Percentiles rank a stretch among this genome's conserved stretches.
phyloP scores from a whole-genome alignment of 2,888 invertebrate genomes.

The Melieria omissa region DNA sequence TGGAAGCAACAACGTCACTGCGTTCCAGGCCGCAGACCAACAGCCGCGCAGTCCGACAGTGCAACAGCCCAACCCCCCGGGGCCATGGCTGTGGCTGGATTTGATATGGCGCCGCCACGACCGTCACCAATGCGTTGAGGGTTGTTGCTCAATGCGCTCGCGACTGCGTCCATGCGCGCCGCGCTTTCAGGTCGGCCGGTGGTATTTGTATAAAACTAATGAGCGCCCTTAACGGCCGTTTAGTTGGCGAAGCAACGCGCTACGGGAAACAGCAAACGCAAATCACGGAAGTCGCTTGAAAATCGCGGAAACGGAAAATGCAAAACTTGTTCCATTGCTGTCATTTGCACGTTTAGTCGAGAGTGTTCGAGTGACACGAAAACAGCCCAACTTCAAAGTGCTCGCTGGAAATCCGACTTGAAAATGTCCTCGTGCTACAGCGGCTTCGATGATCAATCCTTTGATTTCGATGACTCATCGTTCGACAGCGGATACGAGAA shows the following conservation, averaged over 20 bases:
- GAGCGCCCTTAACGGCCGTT: constrained; percentile 56
- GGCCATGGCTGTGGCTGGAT: constrained; percentile 45
- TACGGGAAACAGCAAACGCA: constrained; percentile 52
- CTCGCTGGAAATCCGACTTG: background rate
- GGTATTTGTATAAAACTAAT: constrained; percentile 54
- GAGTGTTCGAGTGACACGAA: background rate
- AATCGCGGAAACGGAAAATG: constrained; percentile 30
- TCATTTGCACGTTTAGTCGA: background rate
- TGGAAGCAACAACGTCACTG: background rate
- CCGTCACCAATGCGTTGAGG: constrained; percentile 61
- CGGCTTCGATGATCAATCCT: constrained; percentile 62
- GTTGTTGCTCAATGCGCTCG: constrained; percentile 50
- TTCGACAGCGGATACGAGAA: constrained; percentile 84
- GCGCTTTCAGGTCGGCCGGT: constrained; percentile 8
- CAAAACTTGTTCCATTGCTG: constrained; percentile 10
- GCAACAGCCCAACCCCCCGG: constrained; percentile 55
- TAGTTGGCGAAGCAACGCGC: constrained; percentile 64
- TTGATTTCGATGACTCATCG: constrained; percentile 70
- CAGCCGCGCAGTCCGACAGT: constrained; percentile 27
- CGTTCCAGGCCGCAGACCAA: background rate
- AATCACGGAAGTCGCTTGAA: constrained; percentile 20
- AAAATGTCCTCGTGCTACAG: constrained; percentile 64
- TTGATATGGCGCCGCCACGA: constrained; percentile 63
- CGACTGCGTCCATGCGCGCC: constrained; percentile 8
- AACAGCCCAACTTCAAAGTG: background rate